A percentile compares a stretch with the other conserved stretches of the same genome.
These are phyloP conservation scores for Bursaphelenchus okinawaensis DNA, from an alignment of 2,888 invertebrate genomes.

Conservation along the genomic window DNA sequence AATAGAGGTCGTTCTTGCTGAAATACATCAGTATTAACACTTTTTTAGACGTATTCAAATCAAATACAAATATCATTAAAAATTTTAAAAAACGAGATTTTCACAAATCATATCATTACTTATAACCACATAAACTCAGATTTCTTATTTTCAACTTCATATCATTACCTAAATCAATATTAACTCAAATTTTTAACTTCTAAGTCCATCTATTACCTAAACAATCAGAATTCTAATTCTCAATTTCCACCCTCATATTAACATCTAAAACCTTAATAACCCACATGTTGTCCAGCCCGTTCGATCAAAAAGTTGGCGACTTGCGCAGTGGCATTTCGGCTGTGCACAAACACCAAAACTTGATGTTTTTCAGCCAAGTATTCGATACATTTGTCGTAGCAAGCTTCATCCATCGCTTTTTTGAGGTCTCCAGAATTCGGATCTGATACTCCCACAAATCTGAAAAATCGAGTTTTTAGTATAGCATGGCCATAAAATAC, in stretches of 20 bases:
- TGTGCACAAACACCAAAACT: slow-evolving; percentile 96
- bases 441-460: slow-evolving; percentile 45
- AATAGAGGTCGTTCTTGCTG: neutral
- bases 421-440: slow-evolving; percentile 27
- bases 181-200: too few relatives aligned
- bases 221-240: too few relatives aligned
- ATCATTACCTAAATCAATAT: too few relatives aligned
- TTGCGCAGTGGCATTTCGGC: slow-evolving; percentile 86
- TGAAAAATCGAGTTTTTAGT: too few relatives aligned
- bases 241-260: neutral
- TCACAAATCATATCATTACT: too few relatives aligned
- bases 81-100: too few relatives aligned
- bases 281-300: slow-evolving; percentile 71
- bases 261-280: neutral
- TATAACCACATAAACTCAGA: too few relatives aligned
- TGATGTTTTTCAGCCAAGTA: slow-evolving; percentile 86
- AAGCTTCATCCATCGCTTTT: slow-evolving; percentile 77
- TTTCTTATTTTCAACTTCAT: too few relatives aligned
- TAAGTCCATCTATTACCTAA: too few relatives aligned
- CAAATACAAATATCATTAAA: too few relatives aligned
- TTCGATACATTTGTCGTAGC: slow-evolving; percentile 82
- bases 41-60: neutral
- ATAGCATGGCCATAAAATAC: too few relatives aligned
- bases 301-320: slow-evolving; percentile 80
- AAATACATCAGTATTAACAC: neutral